Base-by-base conservation (phyloP, 2,797 vertebrate genomes). In the Bufotes viridis region DNA sequence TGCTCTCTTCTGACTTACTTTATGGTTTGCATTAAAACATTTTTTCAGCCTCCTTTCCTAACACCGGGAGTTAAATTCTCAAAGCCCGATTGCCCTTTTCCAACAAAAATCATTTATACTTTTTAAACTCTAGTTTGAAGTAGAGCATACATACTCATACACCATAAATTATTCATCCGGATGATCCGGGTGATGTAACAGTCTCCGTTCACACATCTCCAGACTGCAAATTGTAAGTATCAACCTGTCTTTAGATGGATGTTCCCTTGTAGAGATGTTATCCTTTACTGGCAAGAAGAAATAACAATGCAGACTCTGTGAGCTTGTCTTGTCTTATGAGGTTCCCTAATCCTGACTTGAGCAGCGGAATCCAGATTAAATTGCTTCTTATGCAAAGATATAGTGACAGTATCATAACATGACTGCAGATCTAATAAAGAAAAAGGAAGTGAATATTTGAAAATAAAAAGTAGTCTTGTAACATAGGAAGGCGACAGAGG, bases 131-230 rank as follows among this genome's bases (percentile, higher is more conserved):
- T 65, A 20, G 70, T 86, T 80, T 89, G 60, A 87, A 82, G 80
- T 76, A 82, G n/a, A 88, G 78, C 84, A 82, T 84, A 89, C 58
- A 86, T 51, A 65, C 69, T 89, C 84, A 76, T 74, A 78, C 65
- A 65, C 14, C 57, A 86, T 86, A 82, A 86, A 86, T 86, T 78
- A 89, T 89, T 86, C 84, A 89, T 89, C n/a, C 60, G 14, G 18
- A 49, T 82, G 84, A 89, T 89, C n/a, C 60, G 14, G 18, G 58
- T 82, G 84, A 89, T 89, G 74, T 70, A 89, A 86, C 26, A 70
- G 17, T 78, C 49, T 53, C 80, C 57, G 70, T 85, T 82, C 85
- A 87, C 78, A 75, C 67, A 84, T 60, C 67, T 81, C 53, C 57
- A 87, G 85, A 58, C 58, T 89, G 83, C 49, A 78, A 82, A 81